A percentile compares a stretch with the other conserved stretches of the same genome.
phyloP scores from a whole-genome alignment of 2,797 vertebrate species.

The Gouania willdenowi region DNA sequence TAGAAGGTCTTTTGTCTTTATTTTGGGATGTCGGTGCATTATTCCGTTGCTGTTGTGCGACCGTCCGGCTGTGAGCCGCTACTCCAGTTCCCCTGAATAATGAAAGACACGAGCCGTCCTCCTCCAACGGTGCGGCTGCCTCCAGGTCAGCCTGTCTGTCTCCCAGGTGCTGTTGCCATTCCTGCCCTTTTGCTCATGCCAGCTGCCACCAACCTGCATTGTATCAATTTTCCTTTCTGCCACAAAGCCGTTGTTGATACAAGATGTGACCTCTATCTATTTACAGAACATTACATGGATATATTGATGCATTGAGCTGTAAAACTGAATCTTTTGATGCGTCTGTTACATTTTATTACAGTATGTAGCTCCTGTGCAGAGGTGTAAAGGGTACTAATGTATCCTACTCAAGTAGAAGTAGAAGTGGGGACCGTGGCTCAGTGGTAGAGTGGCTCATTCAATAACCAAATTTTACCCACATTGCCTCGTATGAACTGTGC shows the following conservation, averaged over 20 bases:
- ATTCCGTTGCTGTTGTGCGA: constrained; percentile 37
- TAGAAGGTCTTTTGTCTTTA: background rate
- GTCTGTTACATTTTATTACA: background rate
- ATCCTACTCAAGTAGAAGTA: too few relatives aligned
- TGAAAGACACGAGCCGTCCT: constrained; percentile 45
- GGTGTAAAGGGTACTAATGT: too few relatives aligned
- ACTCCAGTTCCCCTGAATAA: constrained; percentile 75
- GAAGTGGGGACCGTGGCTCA: too few relatives aligned
- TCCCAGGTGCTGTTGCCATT: constrained; percentile 33
- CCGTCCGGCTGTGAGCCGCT: constrained; percentile 50
- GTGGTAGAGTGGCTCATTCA: too few relatives aligned
- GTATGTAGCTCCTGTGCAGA: too few relatives aligned
- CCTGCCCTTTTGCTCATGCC: constrained; percentile 27
- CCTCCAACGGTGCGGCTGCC: constrained; percentile 31
- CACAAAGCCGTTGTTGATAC: background rate
- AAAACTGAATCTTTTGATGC: background rate
- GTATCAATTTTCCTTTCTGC: constrained; percentile 32
- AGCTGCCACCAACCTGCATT: constrained; percentile 1
- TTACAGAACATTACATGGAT: too few relatives aligned
- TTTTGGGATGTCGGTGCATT: constrained; percentile 11
- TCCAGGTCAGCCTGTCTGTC: constrained; percentile 34
- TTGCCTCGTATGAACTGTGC: too few relatives aligned
- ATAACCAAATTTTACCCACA: too few relatives aligned
- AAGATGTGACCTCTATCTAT: too few relatives aligned
- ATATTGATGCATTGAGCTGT: background rate